Evolutionary conservation across 92 coral and sea anemone genomes (phyloP), one percentile per base, ranked within the genome.

Genomic region (Siderastrea siderea): DNA sequence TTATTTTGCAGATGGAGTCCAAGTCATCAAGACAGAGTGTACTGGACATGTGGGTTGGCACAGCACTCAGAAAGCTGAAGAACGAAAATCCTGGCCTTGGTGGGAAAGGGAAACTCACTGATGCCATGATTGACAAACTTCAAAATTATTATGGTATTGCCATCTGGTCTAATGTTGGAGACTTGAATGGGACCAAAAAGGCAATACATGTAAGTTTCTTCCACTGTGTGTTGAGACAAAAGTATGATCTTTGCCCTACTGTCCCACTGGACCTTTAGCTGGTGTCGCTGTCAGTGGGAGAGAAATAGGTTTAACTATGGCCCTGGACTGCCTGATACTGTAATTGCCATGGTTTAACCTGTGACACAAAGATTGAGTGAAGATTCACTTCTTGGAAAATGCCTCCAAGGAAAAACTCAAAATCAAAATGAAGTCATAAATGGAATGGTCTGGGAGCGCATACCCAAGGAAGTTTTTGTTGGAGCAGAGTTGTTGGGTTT

Each of bases 81-180:
- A 79, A 84, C 50, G 87, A 87, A 51, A 76, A 68, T 51, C 76
- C 92, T 64, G 89, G 86, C 13, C 78, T 92, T 11, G 90, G 88
- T 58, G 95, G 92, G 11, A 57, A 54, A 57, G 49, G 12, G 38
- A 47, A 77, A 15, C 78, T 87, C 47, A 87, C 94, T 44, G 79
- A 91, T 52, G 66, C 38, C 51, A 87, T 91, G 81, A 74, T 91
- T 6, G 91, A 82, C 82, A 68, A 38, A 72, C 76, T 90, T 5
- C 83, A 84, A 49, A 89, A 84, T 54, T 89, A 84, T 58, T 87
- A 83, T 75, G 92, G 88, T 17, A 83, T 82, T 57, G 93, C 91
- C 58, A 87, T 81, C 9, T 46, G 91, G 5, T 63, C 71, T 15
- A 89, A 89, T 57, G 45, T 74, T 43, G 80, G 92, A 14, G 44